Evolutionary conservation across 2,797 vertebrate genomes (phyloP), one percentile per base, ranked within the genome.

Genomic region (Pogonophryne albipinna): DNA sequence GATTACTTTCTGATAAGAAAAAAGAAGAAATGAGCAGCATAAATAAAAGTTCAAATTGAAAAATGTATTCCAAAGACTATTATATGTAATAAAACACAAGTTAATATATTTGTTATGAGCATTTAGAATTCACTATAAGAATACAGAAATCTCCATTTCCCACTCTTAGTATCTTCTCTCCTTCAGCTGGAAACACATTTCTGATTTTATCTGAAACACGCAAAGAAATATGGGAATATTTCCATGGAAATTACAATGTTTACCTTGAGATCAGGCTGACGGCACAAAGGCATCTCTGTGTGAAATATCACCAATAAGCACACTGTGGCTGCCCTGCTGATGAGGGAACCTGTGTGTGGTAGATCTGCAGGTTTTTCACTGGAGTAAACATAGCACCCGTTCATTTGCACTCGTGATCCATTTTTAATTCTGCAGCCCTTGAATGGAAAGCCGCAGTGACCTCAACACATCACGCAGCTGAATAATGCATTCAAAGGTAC

Each of bases 401-500:
- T 79, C 19, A 1, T 79, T 76, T 82, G 66, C 56, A 70, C 47
- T 68, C 20, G 31, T 52, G 80, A 76, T 87, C 31, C 74, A 86
- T 86, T 82, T 86, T 85, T 87, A 77, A 82, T 85, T 76, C 16
- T 15, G 38, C 12, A 57, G 66, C 63, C 74, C 65, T 60, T 15
- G 10, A 66, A 76, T 15, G 15, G 64, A 78, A 68, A 78, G 51
- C 81, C 23, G 3, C 70, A 55, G 61, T 71, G 69, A 85, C 75
- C 79, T 59, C 77, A 42, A 67, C 70, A 76, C 52, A 76, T 79
- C 69, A 46, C 23, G 6, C 20, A 13, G 63, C 63, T 87, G 46
- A 84, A 87, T 88, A 87, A 91, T 87, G 72, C 46, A 87, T 72
- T 41, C 0, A 1, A 45, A 74, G 64, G 50, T 71, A 59, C 49